A percentile compares a stretch with the other conserved stretches of the same genome.
Conservation (phyloP, 2,888 invertebrate species). For the Polietes domitor region DNA sequence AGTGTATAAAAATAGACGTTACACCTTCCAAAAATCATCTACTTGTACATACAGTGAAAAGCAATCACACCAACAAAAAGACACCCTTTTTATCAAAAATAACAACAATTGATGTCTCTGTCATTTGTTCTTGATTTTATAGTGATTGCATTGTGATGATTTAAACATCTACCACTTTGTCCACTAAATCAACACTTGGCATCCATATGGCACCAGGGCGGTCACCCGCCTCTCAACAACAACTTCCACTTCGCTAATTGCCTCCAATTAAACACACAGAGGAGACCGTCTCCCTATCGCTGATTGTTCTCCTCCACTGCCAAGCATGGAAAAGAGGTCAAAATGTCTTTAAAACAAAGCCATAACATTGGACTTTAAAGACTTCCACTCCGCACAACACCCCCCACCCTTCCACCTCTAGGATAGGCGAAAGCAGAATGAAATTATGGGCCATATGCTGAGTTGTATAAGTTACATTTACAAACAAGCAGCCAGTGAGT, state of each 20-base stretch:
- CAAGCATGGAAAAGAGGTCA: slow-evolving; percentile 56
- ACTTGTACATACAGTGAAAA: too few relatives aligned
- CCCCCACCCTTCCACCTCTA: too few relatives aligned
- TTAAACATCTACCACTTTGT: not conserved
- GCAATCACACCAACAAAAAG: too few relatives aligned
- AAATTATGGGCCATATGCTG: slow-evolving; percentile 35
- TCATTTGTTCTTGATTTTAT: too few relatives aligned
- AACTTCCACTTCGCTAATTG: slow-evolving; percentile 26
- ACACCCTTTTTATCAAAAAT: too few relatives aligned
- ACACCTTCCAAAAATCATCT: too few relatives aligned
- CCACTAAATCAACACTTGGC: not conserved
- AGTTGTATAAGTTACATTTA: slow-evolving; percentile 15
- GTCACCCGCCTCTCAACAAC: too few relatives aligned
- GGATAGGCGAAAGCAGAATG: not conserved
- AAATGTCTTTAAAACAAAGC: slow-evolving; percentile 35
- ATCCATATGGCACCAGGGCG: not conserved
- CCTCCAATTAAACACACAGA: slow-evolving; percentile 15
- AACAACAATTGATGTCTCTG: too few relatives aligned
- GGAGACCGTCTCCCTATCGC: not conserved
- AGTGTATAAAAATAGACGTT: too few relatives aligned
- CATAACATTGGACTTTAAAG: slow-evolving; percentile 31
- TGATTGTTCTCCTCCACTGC: not conserved
- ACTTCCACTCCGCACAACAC: not conserved
- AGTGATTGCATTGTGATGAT: too few relatives aligned
- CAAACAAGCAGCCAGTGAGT: not conserved